phyloP scores from a whole-genome alignment of 2,888 invertebrate species.

The Nowickia ferox region DNA sequence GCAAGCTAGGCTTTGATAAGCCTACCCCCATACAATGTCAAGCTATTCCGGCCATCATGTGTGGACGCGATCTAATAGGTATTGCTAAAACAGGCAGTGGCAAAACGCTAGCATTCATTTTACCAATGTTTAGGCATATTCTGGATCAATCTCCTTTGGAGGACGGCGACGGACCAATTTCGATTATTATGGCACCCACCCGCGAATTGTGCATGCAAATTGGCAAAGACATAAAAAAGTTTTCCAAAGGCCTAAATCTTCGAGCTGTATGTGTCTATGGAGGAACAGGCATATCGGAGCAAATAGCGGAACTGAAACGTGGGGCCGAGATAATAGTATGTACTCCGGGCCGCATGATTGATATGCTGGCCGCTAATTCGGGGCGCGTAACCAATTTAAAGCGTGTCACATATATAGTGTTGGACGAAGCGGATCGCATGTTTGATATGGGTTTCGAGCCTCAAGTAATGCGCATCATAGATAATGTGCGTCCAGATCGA shows the following conservation, averaged over 20 bases:
- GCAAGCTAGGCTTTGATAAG: constrained; percentile 95
- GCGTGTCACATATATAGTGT: constrained; percentile 97
- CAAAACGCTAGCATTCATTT: constrained; percentile 98
- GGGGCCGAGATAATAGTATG: constrained; percentile 99
- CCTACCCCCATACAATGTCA: constrained; percentile 99
- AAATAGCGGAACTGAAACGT: constrained; percentile 96
- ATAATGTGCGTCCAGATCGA: constrained; percentile 97
- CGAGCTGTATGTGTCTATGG: constrained; percentile 98
- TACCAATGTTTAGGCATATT: constrained; percentile 98
- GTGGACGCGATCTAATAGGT: constrained; percentile 97
- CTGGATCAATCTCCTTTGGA: constrained; percentile 96
- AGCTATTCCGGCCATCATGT: constrained; percentile 98
- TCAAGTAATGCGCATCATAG: constrained; percentile 94
- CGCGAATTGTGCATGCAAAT: constrained; percentile 99
- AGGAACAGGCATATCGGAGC: constrained; percentile 96
- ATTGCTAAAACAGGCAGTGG: constrained; percentile 99
- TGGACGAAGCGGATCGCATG: constrained; percentile 99
- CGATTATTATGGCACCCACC: constrained; percentile 98
- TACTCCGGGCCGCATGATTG: constrained; percentile 99
- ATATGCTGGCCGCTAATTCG: constrained; percentile 99
- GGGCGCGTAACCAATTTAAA: constrained; percentile 98
- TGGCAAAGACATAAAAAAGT: constrained; percentile 97
- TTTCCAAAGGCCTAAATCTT: constrained; percentile 93
- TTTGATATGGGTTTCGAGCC: constrained; percentile 99
- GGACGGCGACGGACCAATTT: constrained; percentile 98